phyloP scores from a whole-genome alignment of 2,797 vertebrate genomes.

The Manis crassicaudata region DNA sequence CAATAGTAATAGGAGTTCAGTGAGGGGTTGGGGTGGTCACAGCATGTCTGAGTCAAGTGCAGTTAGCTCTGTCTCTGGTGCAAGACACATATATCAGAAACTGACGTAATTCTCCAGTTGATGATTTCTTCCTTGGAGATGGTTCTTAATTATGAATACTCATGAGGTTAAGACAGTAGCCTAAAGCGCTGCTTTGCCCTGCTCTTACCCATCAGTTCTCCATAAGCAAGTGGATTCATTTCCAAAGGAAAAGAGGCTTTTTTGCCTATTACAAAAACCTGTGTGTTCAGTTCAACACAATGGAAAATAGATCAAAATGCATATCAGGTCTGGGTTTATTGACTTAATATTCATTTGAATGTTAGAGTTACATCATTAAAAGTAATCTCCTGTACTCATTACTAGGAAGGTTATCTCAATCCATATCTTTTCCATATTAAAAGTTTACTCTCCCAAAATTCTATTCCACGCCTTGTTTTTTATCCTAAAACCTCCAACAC shows the following conservation, averaged over 20 bases:
- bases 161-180: slow-evolving; percentile 61
- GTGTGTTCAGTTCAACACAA: neutral
- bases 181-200: neutral
- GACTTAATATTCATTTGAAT: neutral
- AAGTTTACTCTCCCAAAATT: neutral
- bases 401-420: neutral
- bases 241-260: neutral
- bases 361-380: neutral
- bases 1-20: neutral
- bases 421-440: neutral
- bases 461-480: neutral
- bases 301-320: neutral
- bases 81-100: slow-evolving; percentile 1
- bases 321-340: neutral
- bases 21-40: too few species aligned
- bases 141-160: slow-evolving; percentile 1
- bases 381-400: neutral
- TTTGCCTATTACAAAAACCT: neutral
- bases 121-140: neutral
- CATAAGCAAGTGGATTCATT: neutral
- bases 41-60: neutral
- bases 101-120: neutral
- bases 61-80: neutral
- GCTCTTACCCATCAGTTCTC: neutral
- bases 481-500: neutral